A percentile compares a stretch with the other conserved stretches of the same genome.
Conservation (phyloP, 1,140 invertebrate species). For the Eueides isabella region DNA sequence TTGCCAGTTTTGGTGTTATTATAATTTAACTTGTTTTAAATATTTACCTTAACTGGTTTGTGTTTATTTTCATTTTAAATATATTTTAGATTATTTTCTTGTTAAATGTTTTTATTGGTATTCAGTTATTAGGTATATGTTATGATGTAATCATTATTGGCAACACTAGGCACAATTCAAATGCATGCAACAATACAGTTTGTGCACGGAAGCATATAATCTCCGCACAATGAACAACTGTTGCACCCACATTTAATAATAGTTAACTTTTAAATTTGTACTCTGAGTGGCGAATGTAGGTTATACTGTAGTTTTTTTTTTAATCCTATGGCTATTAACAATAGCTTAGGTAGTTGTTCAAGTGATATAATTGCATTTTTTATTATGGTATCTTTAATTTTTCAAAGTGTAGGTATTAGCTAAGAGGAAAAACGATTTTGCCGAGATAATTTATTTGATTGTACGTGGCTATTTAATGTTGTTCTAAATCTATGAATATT, state of each 20-base stretch:
- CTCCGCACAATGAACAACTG: conserved; percentile 25
- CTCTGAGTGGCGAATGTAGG: conserved; percentile 29
- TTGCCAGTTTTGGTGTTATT: too few relatives aligned
- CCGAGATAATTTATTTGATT: neutral
- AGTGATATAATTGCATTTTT: neutral
- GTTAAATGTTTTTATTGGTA: neutral
- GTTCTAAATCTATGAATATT: too few relatives aligned
- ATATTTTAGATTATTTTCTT: neutral
- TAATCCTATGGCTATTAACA: neutral
- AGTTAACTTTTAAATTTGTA: conserved; percentile 22
- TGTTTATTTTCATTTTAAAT: too few relatives aligned
- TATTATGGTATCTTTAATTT: neutral
- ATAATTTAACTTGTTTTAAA: too few relatives aligned
- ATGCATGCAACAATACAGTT: conserved; percentile 37
- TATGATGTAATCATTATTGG: neutral
- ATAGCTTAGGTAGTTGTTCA: neutral
- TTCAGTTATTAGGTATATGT: neutral
- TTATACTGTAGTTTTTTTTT: conserved; percentile 2
- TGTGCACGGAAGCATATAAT: conserved; percentile 26
- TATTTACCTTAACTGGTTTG: too few relatives aligned
- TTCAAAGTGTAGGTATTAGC: neutral
- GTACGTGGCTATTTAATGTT: too few relatives aligned
- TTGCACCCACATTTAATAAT: conserved; percentile 31
- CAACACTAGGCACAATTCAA: conserved; percentile 4
- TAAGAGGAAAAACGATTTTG: neutral